Base-by-base conservation (phyloP, 2,797 vertebrate genomes). In the Mallotus villosus region DNA sequence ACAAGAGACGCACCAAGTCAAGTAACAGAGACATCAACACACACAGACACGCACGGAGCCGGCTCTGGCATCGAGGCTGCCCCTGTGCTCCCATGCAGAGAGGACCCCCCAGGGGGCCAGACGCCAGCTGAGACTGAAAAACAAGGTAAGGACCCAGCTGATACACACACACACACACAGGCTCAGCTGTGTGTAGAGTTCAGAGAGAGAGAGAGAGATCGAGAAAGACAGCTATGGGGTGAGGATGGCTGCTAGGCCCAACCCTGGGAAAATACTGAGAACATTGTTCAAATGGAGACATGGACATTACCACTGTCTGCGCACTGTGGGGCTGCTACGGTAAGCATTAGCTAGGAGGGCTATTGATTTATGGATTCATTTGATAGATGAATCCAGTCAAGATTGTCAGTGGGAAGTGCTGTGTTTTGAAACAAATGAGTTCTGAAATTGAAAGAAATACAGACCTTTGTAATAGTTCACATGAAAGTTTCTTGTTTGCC, bases 141-240 rank as follows among this genome's bases (percentile, higher is more conserved):
- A 94, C 91, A 94, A 91, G 92, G 92, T 93, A 91, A 89, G 91
- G 82, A 73, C 89, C 87, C 91, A 93, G 91, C 89, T 92, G 92
- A 93, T 84, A 91, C 78, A 46, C 59, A 68, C 60, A 64, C 25
- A 61, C 53, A 66, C 12, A 49, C 55, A 22, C 5, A 62, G 84
- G 73, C 88, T 90, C 89, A 90, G 88, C 90, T 92, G 74, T 86
- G 80, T 89, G 84, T 83, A 88, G 73, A 79, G 77, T 86, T 88
- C 71, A 81, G 79, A 77, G 78, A 77, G 69, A 79, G 82, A 85
- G 82, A 78, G 67, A 83, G 41, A 80, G 75, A 81, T 77, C 17
- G 51, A 17, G 69, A 80, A 74, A 81, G 78, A 55, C 16, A 17
- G 4, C 73, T 34, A 62, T 69, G 68, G 75, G 84, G 83, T 83